Conservation (phyloP, 2,797 vertebrate genomes). For the Sebastiscus tertius region DNA sequence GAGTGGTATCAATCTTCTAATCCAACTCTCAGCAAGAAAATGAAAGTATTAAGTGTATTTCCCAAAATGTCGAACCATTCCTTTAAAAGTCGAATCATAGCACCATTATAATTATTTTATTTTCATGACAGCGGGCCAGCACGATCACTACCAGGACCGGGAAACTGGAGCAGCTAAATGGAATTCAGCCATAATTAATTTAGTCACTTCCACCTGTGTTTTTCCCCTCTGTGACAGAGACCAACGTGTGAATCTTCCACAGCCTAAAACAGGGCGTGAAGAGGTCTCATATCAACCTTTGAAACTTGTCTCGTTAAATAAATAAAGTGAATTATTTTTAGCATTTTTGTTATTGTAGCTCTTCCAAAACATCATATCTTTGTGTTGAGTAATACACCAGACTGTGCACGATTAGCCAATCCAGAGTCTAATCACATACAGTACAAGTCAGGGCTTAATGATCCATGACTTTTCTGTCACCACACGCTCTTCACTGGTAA, state of each 20-base stretch:
- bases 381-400: neutral
- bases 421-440: neutral
- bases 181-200: neutral
- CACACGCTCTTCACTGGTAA: neutral
- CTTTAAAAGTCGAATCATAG: neutral
- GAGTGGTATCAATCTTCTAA: too few species aligned
- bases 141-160: neutral
- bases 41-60: too few species aligned
- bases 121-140: neutral
- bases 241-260: neutral
- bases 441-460: neutral
- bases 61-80: too few species aligned
- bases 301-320: neutral
- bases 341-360: neutral
- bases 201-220: neutral
- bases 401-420: neutral
- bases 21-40: too few species aligned
- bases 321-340: neutral
- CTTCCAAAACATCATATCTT: neutral
- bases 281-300: neutral
- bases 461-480: neutral
- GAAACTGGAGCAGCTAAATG: neutral
- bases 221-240: neutral
- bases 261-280: too few species aligned
- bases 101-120: neutral